phyloP scores from a whole-genome alignment of 2,888 invertebrate species.

The Anorthoa munda region DNA sequence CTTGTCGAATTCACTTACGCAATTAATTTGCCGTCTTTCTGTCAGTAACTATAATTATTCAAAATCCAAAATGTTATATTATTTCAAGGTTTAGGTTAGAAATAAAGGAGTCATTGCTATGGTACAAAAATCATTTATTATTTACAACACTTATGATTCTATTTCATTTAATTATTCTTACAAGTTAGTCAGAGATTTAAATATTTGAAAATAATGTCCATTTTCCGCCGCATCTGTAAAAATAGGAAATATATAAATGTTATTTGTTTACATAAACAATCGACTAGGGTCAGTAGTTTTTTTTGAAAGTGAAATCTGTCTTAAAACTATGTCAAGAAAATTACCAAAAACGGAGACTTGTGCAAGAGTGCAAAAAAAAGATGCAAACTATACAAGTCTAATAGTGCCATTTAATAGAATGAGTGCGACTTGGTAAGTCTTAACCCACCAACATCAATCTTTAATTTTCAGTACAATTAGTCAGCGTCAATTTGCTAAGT shows the following conservation, averaged over 20 bases:
- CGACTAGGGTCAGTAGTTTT: no score
- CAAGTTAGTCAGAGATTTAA: slow-evolving; percentile 59
- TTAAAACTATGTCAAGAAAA: background rate
- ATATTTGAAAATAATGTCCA: slow-evolving; percentile 89
- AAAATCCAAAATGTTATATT: background rate
- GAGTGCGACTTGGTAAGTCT: no score
- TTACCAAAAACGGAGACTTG: background rate
- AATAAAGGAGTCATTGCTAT: background rate
- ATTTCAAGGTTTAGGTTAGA: background rate
- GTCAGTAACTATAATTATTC: no score
- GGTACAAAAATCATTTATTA: slow-evolving; percentile 43
- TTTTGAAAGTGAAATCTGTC: background rate
- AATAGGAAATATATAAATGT: slow-evolving; percentile 45
- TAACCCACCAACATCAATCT: no score
- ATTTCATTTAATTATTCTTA: slow-evolving; percentile 11
- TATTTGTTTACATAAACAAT: background rate
- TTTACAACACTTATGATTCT: slow-evolving; percentile 36
- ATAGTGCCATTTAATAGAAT: no score
- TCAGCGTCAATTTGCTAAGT: no score
- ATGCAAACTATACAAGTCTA: no score
- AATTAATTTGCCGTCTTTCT: no score
- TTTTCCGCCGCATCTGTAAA: slow-evolving; percentile 91
- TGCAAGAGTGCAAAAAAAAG: background rate
- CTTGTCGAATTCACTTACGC: no score
- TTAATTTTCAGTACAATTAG: no score